Base-by-base conservation (phyloP, 1,140 invertebrate species). In the Hylaeus volcanicus region DNA sequence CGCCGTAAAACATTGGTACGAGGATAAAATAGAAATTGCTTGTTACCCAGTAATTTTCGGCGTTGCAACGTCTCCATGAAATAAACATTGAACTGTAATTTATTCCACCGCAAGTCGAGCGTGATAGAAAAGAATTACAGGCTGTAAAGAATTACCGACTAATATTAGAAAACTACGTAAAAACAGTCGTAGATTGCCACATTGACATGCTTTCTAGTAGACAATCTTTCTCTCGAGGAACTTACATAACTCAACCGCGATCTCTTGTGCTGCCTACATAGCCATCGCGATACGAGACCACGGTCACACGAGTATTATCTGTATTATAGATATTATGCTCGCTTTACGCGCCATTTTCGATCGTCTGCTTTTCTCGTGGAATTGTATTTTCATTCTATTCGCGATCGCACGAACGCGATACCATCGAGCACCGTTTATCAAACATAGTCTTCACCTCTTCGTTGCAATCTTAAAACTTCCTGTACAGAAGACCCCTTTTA, bases 281-380 rank as follows among this genome's bases (percentile, higher is more conserved):
- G 11, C 14, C 11, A 85, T 75, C 75, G 56, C 48, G 63, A 82
- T 76, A 72, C 72, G 61, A 86, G 83, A 86, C 81, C 84, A 63
- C 76, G 76, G 61, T 86, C 84, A 66, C 85, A 83, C 81, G 84
- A 64, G 26, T 26, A 26, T 26, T 26, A 26, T 26, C 26, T 26
- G 75, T 86, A 86, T 86, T 83, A 80, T 61, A 79, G 68, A 70
- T 75, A 70, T 83, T 79, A 85, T 43, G n/a, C 56, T n/a, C 55
- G 65, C 51, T 71, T 77, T 63, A 14, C 45, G 72, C 43, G 55
- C 39, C 77, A 61, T 74, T 78, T 85, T 75, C 58, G 55, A 55
- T 11, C 66, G n/a, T 60, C 51, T 45, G 60, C 37, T 48, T 56
- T 43, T 84, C 85, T 68, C 83, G 45, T 48, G 61, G 63, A 79